Evolutionary conservation across 2,113 vertebrate species (phyloP), one percentile per base, ranked within the genome.

Genomic region (Erinaceus europaeus): DNA sequence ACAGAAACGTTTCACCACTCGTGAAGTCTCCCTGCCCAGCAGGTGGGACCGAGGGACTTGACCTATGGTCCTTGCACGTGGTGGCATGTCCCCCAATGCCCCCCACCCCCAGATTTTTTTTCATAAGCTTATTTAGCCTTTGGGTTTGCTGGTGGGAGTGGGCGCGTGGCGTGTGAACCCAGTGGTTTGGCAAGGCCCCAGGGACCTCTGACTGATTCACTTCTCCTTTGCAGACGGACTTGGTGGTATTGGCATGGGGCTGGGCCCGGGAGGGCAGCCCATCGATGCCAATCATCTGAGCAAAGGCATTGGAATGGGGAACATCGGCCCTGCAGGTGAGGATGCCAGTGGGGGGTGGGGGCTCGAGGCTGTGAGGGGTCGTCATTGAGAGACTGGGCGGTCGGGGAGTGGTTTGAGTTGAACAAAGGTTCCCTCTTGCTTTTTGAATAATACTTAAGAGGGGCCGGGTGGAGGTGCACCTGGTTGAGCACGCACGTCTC

Each of bases 211-310:
- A 61, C 27, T n/a, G 20, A 27, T 57, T 29, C 0, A 10, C 5
- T 27, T 87, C 90, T 90, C 85, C 93, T 94, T 92, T 96, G 29
- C 82, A 99, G 99, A 98, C 97, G 99, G 99, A 68, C 97, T 99
- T 92, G 99, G 98, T 96, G 98, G 99, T 78, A 96, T 99, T 94
- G 99, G 99, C 91, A 97, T 99, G 96, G 99, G 99, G 9, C 96
- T 99, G 94, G 99, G 99, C 93, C 99, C 99, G 90, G 99, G 98
- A 95, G 99, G 99, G 61, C 98, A 99, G 93, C 99, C 99, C 52
- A 99, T 99, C 74, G 99, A 99, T 97, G 98, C 99, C 90, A 97
- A 97, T 92, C 98, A 99, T 79, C 94, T 99, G 92, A 99, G 98
- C 94, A 98, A 98, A 97, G 98, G 98, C 88, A 97, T 97, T 74